Evolutionary conservation across 2,113 vertebrate species (phyloP).

Genomic region (Pampusana beccarii): DNA sequence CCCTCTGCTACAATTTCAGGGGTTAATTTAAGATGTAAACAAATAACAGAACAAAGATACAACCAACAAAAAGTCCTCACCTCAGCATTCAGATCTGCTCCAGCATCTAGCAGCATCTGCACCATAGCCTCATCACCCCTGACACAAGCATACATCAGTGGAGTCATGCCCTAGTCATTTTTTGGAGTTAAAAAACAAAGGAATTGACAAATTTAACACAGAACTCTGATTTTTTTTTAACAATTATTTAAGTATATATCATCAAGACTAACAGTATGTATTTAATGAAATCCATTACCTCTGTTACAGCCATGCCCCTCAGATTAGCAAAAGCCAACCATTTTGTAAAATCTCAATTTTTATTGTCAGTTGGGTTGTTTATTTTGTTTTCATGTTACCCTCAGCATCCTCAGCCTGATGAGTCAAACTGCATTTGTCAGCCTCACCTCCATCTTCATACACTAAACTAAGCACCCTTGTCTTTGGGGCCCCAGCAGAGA

Average conservation of each 20-base stretch:
- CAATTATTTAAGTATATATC: slow-evolving; percentile 18
- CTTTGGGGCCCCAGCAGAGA: neutral
- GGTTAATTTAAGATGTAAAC: neutral
- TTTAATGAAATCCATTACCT: slow-evolving; percentile 21
- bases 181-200: slow-evolving; percentile 73
- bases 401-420: neutral
- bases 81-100: slow-evolving; percentile 97
- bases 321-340: neutral
- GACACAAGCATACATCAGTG: slow-evolving; percentile 98
- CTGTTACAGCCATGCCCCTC: neutral
- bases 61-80: slow-evolving; percentile 78
- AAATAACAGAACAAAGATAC: slow-evolving; percentile 37
- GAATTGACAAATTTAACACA: slow-evolving; percentile 59
- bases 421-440: neutral
- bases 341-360: neutral
- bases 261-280: slow-evolving; percentile 37
- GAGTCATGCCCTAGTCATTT: slow-evolving; percentile 92
- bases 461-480: neutral
- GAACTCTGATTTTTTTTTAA: neutral
- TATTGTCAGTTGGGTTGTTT: neutral
- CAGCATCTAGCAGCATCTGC: slow-evolving; percentile 98
- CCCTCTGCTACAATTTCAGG: neutral
- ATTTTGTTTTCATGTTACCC: neutral
- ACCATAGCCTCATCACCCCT: slow-evolving; percentile 99
- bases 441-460: neutral